Base-by-base conservation (phyloP, 2,797 vertebrate species). In the Chloroceryle inda region DNA sequence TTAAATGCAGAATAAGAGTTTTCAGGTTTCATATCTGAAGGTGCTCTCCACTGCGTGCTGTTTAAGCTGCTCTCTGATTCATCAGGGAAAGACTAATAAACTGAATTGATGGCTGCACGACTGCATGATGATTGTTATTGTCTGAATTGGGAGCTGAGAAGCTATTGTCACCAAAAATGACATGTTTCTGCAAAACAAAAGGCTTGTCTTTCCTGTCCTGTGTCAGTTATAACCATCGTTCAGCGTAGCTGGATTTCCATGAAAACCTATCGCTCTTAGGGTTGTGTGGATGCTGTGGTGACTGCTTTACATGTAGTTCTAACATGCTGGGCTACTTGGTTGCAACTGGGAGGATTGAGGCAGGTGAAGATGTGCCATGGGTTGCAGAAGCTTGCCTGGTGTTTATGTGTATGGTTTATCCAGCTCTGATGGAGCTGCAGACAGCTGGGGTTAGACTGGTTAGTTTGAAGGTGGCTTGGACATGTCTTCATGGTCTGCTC, bases 101-200 rank as follows among this genome's bases (percentile, higher is more conserved):
- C 73, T 78, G 82, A 58, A 94, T 64, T 47, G 55, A 64, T 72
- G 58, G 33, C 45, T 91, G 0, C 76, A 13, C 91, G 74, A n/a
- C 59, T 85, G 71, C 68, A 19, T 61, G 69, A 49, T 33, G 10
- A 37, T 23, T 31, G 0, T 2, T 69, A 4, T 31, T 71, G 94
- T 80, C 89, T 80, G 7, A n/a, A 44, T 79, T 76, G 73, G 77
- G 42, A 82, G 27, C 58, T 95, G 80, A 63, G 49, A 83, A 96
- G 18, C 40, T 75, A 21, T 74, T 92, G 82, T 88, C 78, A 78
- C 73, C 21, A 56, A 78, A 92, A 93, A 59, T 59, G 29, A 67
- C 24, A 38, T 16, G 24, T 62, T 88, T 83, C 56, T 74, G 19
- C 44, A 72, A 77, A 97, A 55, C 21, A 81, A 55, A 69, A 73